phyloP scores from a whole-genome alignment of 1,140 invertebrate species.

The Hestina assimilis region DNA sequence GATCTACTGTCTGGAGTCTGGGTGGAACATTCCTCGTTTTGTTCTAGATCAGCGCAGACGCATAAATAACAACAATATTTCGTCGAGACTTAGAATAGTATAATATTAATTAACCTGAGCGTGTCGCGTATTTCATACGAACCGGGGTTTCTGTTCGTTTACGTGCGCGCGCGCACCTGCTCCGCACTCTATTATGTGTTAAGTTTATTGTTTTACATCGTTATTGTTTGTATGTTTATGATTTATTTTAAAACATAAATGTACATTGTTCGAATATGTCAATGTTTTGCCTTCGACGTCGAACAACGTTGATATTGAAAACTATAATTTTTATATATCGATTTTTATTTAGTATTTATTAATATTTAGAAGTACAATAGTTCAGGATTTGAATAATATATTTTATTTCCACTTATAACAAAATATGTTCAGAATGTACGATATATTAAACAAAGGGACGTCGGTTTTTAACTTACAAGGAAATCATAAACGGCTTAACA shows the following conservation, averaged over 20 bases:
- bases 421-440: too few species aligned
- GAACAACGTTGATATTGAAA: background rate
- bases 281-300: background rate
- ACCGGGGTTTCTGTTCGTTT: conserved; percentile 49
- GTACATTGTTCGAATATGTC: background rate
- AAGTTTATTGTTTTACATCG: conserved; percentile 21
- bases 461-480: conserved; percentile 24
- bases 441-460: conserved; percentile 9
- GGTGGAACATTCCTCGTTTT: conserved; percentile 27
- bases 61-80: conserved; percentile 67
- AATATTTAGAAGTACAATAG: too few species aligned
- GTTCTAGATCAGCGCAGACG: conserved; percentile 38
- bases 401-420: too few species aligned
- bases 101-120: conserved; percentile 61
- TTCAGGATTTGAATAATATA: too few species aligned
- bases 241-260: conserved; percentile 19
- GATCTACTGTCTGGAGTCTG: conserved; percentile 16
- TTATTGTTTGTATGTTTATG: conserved; percentile 11
- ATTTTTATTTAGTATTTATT: too few species aligned
- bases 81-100: conserved; percentile 53
- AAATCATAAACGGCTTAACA: conserved; percentile 27
- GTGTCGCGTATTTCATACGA: conserved; percentile 59
- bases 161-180: conserved; percentile 48
- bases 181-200: conserved; percentile 41
- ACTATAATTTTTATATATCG: too few species aligned